Percentiles rank a stretch among this genome's conserved stretches.
Evolutionary conservation across 2,888 invertebrate genomes (phyloP).

Genomic region (Blomia tropicalis): DNA sequence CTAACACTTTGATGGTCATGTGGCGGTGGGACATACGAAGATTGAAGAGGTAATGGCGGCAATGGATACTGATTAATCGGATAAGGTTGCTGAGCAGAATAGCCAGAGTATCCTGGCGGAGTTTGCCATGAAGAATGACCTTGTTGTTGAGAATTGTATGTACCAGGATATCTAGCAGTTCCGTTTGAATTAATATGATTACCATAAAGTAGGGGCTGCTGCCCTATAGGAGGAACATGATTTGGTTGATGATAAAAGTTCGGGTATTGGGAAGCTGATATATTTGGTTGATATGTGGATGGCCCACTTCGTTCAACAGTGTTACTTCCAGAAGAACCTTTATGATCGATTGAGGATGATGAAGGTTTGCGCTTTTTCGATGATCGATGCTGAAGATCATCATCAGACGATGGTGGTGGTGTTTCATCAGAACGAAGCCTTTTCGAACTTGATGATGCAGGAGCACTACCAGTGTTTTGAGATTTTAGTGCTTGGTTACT

Average conservation of each 20-base stretch:
- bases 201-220: background rate
- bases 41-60: background rate
- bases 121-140: no score
- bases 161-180: no score
- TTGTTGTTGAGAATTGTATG: no score
- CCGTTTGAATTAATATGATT: no score
- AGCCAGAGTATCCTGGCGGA: background rate
- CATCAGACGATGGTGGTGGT: background rate
- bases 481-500: background rate
- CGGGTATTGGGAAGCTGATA: background rate
- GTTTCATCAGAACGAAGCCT: background rate
- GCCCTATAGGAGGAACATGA: no score
- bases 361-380: background rate
- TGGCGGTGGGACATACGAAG: background rate
- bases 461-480: background rate
- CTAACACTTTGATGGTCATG: background rate
- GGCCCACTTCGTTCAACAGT: background rate
- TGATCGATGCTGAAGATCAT: background rate
- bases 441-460: background rate
- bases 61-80: background rate
- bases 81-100: background rate
- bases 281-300: background rate
- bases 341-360: background rate
- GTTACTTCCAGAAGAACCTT: background rate
- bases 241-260: background rate